These are phyloP conservation scores for Euthynnus affinis DNA, from an alignment of 2,797 vertebrate species.

Conservation along the genomic window DNA sequence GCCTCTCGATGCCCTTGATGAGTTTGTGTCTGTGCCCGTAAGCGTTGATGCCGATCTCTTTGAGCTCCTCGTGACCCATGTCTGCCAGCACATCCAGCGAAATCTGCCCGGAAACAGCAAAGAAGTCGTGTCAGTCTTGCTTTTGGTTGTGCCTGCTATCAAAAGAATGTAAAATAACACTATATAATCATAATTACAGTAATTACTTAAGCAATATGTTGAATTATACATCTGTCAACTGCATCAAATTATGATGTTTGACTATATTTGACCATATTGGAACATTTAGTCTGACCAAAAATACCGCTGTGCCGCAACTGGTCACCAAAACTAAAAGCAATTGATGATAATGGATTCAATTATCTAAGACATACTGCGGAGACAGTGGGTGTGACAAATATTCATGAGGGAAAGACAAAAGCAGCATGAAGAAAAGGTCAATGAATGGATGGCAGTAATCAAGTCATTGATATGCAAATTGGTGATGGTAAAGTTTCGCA, in stretches of 20 bases:
- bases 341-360: conserved; percentile 19
- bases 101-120: conserved; percentile 87
- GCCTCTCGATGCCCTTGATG: conserved; percentile 98
- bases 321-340: conserved; percentile 8
- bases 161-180: background rate
- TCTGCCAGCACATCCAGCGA: conserved; percentile 97
- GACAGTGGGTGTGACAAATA: conserved; percentile 53
- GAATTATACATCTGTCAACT: background rate
- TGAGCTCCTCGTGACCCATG: conserved; percentile 99
- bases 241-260: background rate
- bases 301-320: too few relatives aligned
- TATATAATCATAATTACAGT: background rate
- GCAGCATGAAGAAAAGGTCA: conserved; percentile 61
- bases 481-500: background rate
- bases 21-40: conserved; percentile 99
- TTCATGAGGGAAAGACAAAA: conserved; percentile 47
- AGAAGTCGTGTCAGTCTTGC: background rate
- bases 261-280: background rate
- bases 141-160: background rate
- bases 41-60: conserved; percentile 99
- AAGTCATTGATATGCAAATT: conserved; percentile 63
- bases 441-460: conserved; percentile 52
- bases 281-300: background rate
- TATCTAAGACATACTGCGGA: conserved; percentile 21
- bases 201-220: background rate